A percentile compares a stretch with the other conserved stretches of the same genome.
Evolutionary conservation across 2,113 vertebrate species (phyloP).

Genomic region (Cryptotis parvus): DNA sequence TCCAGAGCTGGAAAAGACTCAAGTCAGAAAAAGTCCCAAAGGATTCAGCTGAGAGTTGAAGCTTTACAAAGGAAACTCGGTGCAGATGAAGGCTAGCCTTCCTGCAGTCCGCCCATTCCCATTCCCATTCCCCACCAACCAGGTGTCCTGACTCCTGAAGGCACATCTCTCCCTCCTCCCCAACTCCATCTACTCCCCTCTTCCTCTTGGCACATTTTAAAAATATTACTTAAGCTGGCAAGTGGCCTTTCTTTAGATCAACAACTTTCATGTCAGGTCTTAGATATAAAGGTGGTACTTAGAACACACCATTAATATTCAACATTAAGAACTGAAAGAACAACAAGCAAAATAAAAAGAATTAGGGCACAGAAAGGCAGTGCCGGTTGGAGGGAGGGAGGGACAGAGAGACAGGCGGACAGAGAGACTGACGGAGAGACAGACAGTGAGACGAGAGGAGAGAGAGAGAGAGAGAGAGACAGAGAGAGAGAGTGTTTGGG

Average conservation of each 20-base stretch:
- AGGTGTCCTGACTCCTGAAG: conserved; percentile 61
- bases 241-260: background rate
- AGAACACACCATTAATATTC: background rate
- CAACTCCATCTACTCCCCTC: background rate
- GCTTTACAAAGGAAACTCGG: conserved; percentile 50
- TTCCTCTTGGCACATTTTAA: background rate
- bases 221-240: conserved; percentile 52
- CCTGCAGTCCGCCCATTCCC: conserved; percentile 64
- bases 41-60: conserved; percentile 51
- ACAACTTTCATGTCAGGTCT: background rate
- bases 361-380: background rate
- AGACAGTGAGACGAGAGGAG: too few relatives aligned
- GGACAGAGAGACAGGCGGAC: too few relatives aligned
- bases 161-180: background rate
- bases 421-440: too few relatives aligned
- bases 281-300: background rate
- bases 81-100: conserved; percentile 36
- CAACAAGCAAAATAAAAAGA: conserved; percentile 1
- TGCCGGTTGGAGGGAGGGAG: background rate
- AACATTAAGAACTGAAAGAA: background rate
- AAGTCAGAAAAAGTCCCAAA: conserved; percentile 55
- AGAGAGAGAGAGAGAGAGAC: too few relatives aligned
- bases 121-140: conserved; percentile 52
- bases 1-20: conserved; percentile 50
- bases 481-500: too few relatives aligned